These are phyloP conservation scores for Eonycteris spelaea DNA, from an alignment of 2,113 vertebrate genomes.

Conservation along the genomic window DNA sequence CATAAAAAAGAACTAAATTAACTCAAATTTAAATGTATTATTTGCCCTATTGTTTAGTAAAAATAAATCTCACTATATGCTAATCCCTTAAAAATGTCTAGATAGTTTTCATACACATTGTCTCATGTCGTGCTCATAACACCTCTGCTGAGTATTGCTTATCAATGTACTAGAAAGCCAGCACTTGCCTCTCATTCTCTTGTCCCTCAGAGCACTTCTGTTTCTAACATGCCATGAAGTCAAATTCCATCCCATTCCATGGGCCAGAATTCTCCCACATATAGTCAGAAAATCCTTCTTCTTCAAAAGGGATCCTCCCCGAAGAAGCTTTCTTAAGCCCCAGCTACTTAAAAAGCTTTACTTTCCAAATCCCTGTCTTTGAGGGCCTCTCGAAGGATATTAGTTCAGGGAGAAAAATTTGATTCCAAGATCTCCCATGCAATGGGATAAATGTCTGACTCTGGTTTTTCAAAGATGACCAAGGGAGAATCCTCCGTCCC, in stretches of 20 bases:
- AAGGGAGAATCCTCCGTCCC: fast-evolving
- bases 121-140: background rate
- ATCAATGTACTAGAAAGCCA: background rate
- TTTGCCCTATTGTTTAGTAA: background rate
- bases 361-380: background rate
- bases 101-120: background rate
- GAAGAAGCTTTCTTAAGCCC: background rate
- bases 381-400: background rate
- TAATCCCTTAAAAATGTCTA: background rate
- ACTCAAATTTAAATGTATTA: conserved; percentile 3
- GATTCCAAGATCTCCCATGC: background rate
- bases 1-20: background rate
- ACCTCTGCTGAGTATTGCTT: background rate
- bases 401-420: background rate
- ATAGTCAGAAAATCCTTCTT: background rate
- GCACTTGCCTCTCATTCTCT: background rate
- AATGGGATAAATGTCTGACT: background rate
- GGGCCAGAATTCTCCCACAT: background rate
- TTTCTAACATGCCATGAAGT: background rate
- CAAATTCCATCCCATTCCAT: background rate
- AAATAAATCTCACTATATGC: background rate
- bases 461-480: background rate
- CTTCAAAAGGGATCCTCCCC: background rate
- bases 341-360: background rate
- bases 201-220: background rate